Base-by-base conservation (phyloP, 2,797 vertebrate species). In the Dipus sagitta region DNA sequence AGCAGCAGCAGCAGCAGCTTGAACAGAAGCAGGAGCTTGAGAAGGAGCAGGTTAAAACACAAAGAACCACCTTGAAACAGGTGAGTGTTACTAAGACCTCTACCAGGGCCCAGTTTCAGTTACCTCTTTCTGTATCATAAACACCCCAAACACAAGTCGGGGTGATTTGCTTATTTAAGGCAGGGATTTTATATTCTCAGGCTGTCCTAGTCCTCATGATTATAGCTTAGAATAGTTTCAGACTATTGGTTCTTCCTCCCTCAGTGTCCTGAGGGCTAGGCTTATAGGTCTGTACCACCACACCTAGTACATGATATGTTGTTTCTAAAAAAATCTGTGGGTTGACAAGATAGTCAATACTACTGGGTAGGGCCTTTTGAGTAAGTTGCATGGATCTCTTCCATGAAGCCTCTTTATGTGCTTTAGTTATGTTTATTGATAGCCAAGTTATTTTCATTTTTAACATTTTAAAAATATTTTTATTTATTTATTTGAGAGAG, bases 361-460 rank as follows among this genome's bases (percentile, higher is more conserved):
- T 58, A 1, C 23, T 85, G 65, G 42, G 34, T 75, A 47, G 77
- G 30, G 42, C 24, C n/a, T 62, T 0, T 83, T 95, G 83, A 67
- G 68, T 32, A 32, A 1, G 24, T 21, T 77, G 18, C 24, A 77
- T 88, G 42, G 12, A 42, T 81, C 42, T 93, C 11, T 38, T 70
- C 38, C 26, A 1, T 54, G 86, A 72, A 26, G 7, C 47, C 64
- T 78, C 64, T 86, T 12, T 42, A 4, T 42, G 6, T 72, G 74
- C 32, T n/a, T 80, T 24, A 2, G 84, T 94, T 74, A 75, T 78
- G 62, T 32, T 78, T 90, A 64, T 77, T 88, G 32, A 92, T 3
- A 88, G 80, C 6, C 21, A 28, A 88, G 30, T 54, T 28, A 87
- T 30, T 42, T 75, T 75, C 72, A 42, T 86, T 20, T 75, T 10